These are phyloP conservation scores for Empidonax traillii DNA, from an alignment of 2,113 vertebrate genomes.

Conservation along the genomic window DNA sequence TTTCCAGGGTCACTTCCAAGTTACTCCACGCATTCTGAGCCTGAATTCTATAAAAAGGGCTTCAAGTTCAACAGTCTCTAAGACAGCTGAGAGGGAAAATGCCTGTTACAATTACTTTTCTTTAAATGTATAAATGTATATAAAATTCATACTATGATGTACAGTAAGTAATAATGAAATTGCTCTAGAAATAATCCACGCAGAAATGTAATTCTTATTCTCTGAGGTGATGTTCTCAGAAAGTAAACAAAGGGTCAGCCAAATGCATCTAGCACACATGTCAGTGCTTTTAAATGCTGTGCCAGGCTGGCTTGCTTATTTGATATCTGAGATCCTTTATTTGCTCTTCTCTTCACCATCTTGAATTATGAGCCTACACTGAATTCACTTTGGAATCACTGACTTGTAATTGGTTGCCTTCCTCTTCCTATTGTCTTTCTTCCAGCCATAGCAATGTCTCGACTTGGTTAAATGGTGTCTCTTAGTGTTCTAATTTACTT, in stretches of 20 bases:
- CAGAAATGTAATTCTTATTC: not conserved
- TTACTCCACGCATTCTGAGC: not conserved
- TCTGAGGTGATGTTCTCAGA: not conserved
- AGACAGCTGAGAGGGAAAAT: not conserved
- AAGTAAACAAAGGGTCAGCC: not conserved
- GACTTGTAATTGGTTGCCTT: not conserved
- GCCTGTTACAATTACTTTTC: not conserved
- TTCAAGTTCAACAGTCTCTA: not conserved
- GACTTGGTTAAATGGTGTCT: not conserved
- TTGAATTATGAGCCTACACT: not conserved
- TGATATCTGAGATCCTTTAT: not conserved
- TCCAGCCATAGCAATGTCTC: not conserved
- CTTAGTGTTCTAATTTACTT: conserved; percentile 8
- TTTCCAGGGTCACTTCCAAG: conserved; percentile 24
- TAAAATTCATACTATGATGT: not conserved
- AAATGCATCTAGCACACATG: not conserved
- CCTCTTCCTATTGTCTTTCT: not conserved
- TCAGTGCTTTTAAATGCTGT: not conserved
- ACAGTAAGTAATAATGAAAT: not conserved
- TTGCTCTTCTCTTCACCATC: not conserved
- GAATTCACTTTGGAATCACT: not conserved
- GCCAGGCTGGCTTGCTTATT: not conserved
- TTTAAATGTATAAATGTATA: not conserved
- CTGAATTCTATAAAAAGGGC: not conserved
- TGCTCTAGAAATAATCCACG: not conserved